These are phyloP conservation scores for Pilophorus perplexus DNA, from an alignment of 2,888 invertebrate genomes.

Conservation along the genomic window DNA sequence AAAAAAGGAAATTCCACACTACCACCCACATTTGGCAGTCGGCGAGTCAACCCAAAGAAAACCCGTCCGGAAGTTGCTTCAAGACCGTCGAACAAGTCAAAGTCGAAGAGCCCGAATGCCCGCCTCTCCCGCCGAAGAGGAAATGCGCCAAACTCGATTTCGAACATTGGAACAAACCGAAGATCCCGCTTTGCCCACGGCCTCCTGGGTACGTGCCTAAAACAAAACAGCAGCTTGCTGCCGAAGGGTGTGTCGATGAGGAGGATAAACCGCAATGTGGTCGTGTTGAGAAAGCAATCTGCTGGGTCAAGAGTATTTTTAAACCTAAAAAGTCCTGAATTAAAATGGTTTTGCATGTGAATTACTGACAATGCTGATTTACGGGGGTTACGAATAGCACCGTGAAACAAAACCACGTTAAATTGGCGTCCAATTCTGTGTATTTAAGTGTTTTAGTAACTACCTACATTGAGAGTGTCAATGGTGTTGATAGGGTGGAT, in stretches of 20 bases:
- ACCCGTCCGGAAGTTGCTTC: neutral
- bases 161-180: neutral
- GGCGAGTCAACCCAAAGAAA: neutral
- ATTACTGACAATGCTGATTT: no score
- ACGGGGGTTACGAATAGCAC: no score
- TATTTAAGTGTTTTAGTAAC: neutral
- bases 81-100: neutral
- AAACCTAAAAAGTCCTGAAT: neutral
- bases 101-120: neutral
- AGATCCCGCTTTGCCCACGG: constrained; percentile 14
- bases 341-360: neutral
- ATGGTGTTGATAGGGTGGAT: neutral
- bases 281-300: neutral
- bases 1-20: constrained; percentile 26
- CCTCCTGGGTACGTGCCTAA: constrained; percentile 6
- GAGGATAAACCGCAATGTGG: constrained; percentile 4
- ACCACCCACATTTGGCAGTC: neutral
- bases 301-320: neutral
- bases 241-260: constrained; percentile 27
- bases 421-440: no score
- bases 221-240: constrained; percentile 11
- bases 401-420: no score
- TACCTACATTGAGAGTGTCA: neutral
- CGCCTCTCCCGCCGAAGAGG: constrained; percentile 2
- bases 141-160: constrained; percentile 5